These are phyloP conservation scores for Pomatostomus ruficeps DNA, from an alignment of 2,113 vertebrate genomes.

Conservation along the genomic window DNA sequence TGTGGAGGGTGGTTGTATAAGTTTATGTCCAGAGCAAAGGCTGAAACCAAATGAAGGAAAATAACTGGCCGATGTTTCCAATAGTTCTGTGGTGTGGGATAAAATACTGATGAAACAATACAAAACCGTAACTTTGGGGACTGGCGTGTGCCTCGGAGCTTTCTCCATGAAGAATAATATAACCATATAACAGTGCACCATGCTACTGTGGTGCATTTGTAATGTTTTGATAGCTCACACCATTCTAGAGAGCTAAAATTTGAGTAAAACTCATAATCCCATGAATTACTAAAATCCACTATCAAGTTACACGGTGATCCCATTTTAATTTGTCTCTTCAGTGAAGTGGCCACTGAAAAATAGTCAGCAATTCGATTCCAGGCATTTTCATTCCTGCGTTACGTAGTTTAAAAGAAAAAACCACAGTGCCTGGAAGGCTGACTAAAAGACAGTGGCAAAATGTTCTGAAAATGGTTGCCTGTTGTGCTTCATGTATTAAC, in stretches of 20 bases:
- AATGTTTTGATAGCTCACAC: neutral
- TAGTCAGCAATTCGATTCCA: neutral
- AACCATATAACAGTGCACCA: too few species aligned
- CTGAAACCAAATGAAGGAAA: neutral
- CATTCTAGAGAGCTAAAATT: neutral
- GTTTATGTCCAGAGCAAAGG: neutral
- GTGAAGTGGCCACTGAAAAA: neutral
- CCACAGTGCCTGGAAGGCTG: neutral
- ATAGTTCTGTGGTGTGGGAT: neutral
- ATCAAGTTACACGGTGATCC: neutral
- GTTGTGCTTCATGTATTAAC: neutral
- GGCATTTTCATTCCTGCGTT: neutral
- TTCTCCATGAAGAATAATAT: neutral
- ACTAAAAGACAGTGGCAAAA: neutral
- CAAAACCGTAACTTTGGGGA: neutral
- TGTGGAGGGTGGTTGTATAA: neutral
- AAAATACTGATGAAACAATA: neutral
- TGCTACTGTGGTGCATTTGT: neutral
- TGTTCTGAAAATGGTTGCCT: neutral
- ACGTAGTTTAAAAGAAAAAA: neutral
- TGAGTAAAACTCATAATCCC: neutral
- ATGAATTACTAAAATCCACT: neutral
- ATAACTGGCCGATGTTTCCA: neutral
- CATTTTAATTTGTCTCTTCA: neutral
- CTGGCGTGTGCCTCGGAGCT: accelerated